These are phyloP conservation scores for Pseudochirops cupreus DNA, from an alignment of 2,797 vertebrate genomes.

Conservation along the genomic window DNA sequence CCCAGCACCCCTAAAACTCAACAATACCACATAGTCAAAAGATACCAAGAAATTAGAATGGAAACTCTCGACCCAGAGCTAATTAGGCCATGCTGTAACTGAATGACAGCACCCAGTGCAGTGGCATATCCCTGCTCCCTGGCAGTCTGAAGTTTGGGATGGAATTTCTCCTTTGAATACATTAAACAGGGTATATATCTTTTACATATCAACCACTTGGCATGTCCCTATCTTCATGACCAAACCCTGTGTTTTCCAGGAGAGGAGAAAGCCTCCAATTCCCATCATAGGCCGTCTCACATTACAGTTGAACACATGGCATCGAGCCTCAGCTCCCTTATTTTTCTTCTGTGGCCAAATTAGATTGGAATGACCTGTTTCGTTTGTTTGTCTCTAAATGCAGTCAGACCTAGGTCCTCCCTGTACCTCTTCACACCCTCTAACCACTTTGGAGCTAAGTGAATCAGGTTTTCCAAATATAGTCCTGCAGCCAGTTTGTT, in stretches of 20 bases:
- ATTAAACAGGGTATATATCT: neutral
- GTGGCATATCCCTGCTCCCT: neutral
- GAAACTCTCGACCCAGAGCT: neutral
- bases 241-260: neutral
- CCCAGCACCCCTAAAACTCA: too few relatives aligned
- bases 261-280: too few relatives aligned
- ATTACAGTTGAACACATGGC: neutral
- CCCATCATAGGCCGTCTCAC: neutral
- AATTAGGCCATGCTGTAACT: neutral
- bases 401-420: neutral
- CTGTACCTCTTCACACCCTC: conserved; percentile 52
- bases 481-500: conserved; percentile 74
- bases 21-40: neutral
- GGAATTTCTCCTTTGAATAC: neutral
- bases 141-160: neutral
- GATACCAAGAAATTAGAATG: neutral
- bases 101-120: neutral
- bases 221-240: neutral
- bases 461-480: conserved; percentile 78
- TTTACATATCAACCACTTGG: neutral
- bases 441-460: conserved; percentile 67
- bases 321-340: neutral
- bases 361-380: conserved; percentile 48
- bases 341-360: neutral
- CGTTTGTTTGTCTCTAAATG: neutral